Conservation (phyloP, 2,797 vertebrate genomes). For the Epinephelus malabaricus region DNA sequence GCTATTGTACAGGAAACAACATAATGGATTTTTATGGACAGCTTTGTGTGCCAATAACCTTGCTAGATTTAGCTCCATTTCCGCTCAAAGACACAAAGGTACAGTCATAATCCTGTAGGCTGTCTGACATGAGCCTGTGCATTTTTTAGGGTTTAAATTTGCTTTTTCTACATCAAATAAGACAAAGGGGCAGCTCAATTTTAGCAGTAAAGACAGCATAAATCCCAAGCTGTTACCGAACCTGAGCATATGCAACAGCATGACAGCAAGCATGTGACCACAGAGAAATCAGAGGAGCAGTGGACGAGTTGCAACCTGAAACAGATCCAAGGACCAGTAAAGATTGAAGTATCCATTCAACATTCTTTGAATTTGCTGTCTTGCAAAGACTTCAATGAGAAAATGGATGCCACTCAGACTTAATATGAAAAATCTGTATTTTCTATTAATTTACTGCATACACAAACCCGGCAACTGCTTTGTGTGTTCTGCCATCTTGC, state of each 20-base stretch:
- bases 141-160: background rate
- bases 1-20: background rate
- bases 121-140: background rate
- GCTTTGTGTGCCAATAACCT: background rate
- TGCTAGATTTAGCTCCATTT: background rate
- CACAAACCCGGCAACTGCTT: too few relatives aligned
- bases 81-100: background rate
- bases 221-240: background rate
- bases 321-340: too few relatives aligned
- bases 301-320: conserved; percentile 19
- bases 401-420: too few relatives aligned
- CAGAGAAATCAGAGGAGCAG: conserved; percentile 11
- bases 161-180: background rate
- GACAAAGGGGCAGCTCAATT: background rate
- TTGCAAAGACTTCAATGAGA: background rate
- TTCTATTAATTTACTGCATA: too few relatives aligned
- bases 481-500: too few relatives aligned
- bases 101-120: background rate
- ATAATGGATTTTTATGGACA: background rate
- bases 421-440: too few relatives aligned
- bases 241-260: conserved; percentile 5
- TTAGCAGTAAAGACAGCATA: background rate
- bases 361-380: background rate
- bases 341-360: background rate
- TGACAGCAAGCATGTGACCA: conserved; percentile 28